phyloP scores from a whole-genome alignment of 2,113 vertebrate genomes.

The Platycercus adscitus region DNA sequence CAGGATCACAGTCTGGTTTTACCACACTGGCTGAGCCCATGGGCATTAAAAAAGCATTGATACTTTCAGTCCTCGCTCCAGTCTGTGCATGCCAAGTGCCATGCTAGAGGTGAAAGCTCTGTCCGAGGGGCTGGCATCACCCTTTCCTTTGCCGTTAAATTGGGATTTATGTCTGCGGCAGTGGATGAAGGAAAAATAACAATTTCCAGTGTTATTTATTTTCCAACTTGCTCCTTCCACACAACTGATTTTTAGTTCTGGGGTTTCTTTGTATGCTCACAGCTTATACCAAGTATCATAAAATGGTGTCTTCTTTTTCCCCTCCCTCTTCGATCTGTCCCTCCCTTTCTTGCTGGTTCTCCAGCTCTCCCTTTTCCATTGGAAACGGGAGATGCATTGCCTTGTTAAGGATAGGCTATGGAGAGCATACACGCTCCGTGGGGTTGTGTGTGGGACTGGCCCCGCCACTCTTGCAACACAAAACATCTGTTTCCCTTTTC shows the following conservation, averaged over 20 bases:
- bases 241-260: background rate
- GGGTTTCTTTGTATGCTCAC: background rate
- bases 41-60: fast-evolving
- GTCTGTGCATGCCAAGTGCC: background rate
- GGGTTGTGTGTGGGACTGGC: background rate
- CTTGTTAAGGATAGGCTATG: no score
- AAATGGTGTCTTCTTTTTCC: background rate
- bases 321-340: background rate
- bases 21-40: background rate
- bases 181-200: background rate
- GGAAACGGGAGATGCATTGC: background rate
- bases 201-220: background rate
- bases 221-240: background rate
- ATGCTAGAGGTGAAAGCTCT: background rate
- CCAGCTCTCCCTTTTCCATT: background rate
- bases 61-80: no score
- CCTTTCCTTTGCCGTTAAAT: background rate
- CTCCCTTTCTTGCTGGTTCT: background rate
- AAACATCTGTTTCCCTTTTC: background rate
- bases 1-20: no score
- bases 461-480: background rate
- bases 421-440: fast-evolving
- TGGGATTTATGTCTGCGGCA: background rate
- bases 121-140: background rate
- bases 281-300: no score